Percentiles rank a stretch among this genome's conserved stretches.
Conservation (phyloP, 2,797 vertebrate genomes). For the Tauraco hartlaubi region DNA sequence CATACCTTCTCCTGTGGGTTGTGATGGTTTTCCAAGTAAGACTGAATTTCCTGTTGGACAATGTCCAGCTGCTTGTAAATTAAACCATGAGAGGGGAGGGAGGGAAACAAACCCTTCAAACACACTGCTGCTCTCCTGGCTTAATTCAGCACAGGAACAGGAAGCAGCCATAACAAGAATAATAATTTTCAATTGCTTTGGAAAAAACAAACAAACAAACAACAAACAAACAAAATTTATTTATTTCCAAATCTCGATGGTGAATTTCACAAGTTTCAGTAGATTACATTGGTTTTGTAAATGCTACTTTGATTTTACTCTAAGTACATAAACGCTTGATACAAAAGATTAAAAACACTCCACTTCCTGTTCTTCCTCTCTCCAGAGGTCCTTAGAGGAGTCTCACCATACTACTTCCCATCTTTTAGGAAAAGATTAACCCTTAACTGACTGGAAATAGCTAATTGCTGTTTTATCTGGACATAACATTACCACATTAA, state of each 20-base stretch:
- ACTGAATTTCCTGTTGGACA: neutral
- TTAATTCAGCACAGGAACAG: neutral
- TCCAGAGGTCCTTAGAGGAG: neutral
- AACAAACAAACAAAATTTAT: neutral
- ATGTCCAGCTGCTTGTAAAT: neutral
- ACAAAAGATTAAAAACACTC: neutral
- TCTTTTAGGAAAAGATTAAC: neutral
- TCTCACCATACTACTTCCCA: neutral
- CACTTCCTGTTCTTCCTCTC: neutral
- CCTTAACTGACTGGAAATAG: neutral
- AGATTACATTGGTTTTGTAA: neutral
- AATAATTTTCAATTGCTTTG: neutral
- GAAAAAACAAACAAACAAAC: neutral
- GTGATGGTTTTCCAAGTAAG: neutral
- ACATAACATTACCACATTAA: neutral
- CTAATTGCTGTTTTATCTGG: neutral
- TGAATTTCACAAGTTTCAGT: neutral
- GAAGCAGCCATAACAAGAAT: neutral
- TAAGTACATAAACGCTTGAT: neutral
- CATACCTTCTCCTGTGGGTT: neutral
- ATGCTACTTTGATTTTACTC: neutral
- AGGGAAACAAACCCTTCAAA: neutral
- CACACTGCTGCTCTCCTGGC: neutral
- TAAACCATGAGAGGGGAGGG: neutral
- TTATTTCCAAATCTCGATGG: neutral